phyloP scores from a whole-genome alignment of 2,797 vertebrate genomes.

The Lutra lutra region DNA sequence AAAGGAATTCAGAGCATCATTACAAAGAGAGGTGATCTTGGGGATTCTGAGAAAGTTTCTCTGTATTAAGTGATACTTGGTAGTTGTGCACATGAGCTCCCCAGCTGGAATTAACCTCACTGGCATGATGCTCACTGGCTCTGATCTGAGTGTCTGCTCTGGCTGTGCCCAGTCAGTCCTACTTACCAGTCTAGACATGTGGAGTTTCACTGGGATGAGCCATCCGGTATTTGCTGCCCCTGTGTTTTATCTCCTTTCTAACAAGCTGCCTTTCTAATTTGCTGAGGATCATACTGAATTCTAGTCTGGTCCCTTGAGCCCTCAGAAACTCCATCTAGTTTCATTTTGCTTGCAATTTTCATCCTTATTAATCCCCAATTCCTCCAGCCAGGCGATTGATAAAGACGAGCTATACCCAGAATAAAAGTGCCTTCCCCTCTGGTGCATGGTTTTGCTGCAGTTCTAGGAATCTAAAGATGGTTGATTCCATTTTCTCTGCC shows the following conservation, averaged over 20 bases:
- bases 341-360: constrained; percentile 58
- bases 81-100: background rate
- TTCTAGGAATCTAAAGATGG: background rate
- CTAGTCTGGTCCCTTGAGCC: constrained; percentile 32
- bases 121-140: background rate
- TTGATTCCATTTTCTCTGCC: constrained; percentile 33
- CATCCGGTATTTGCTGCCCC: background rate
- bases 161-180: background rate
- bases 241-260: constrained; percentile 56
- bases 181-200: background rate
- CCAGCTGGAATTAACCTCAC: background rate
- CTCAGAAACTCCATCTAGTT: constrained; percentile 39
- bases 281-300: constrained; percentile 26
- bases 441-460: background rate
- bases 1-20: background rate
- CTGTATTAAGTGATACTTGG: background rate
- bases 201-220: background rate
- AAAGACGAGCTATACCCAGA: constrained; percentile 35
- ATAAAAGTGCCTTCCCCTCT: constrained; percentile 15
- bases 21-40: background rate
- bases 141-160: background rate
- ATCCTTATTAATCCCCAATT: constrained; percentile 38
- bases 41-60: background rate
- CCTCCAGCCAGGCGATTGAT: constrained; percentile 51
- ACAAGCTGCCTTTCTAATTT: constrained; percentile 56